Conservation (phyloP, 2,113 vertebrate genomes). For the Cyprinodon variegatus region DNA sequence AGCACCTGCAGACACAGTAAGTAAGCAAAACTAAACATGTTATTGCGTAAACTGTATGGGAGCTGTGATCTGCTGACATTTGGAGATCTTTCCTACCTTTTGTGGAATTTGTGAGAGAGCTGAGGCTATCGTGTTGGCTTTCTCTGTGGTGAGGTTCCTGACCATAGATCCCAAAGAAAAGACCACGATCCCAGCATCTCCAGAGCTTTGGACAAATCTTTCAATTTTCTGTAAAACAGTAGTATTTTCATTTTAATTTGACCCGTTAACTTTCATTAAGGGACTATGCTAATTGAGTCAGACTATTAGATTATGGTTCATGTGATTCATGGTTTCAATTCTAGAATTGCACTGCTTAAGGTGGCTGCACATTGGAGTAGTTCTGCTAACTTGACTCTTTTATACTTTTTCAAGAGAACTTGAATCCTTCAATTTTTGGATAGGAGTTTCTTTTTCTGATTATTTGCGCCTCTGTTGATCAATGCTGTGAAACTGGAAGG, state of each 20-base stretch:
- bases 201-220: slow-evolving; percentile 88
- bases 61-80: not conserved
- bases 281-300: slow-evolving; percentile 45
- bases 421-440: too few species aligned
- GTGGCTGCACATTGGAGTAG: too few species aligned
- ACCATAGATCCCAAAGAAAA: slow-evolving; percentile 88
- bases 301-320: not conserved
- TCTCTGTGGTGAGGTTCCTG: slow-evolving; percentile 83
- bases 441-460: too few species aligned
- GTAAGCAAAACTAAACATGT: not conserved
- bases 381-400: too few species aligned
- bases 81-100: slow-evolving; percentile 78
- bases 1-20: slow-evolving; percentile 78
- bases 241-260: not conserved
- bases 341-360: too few species aligned
- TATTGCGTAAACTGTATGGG: not conserved
- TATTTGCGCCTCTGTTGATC: too few species aligned
- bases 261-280: not conserved
- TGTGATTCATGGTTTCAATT: slow-evolving; percentile 66
- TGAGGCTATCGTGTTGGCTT: slow-evolving; percentile 81
- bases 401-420: too few species aligned
- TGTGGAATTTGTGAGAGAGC: slow-evolving; percentile 88
- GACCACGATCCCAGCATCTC: slow-evolving; percentile 85
- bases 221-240: slow-evolving; percentile 83
- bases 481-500: too few species aligned